phyloP scores from a whole-genome alignment of 2,113 vertebrate species.

The Carlito syrichta region DNA sequence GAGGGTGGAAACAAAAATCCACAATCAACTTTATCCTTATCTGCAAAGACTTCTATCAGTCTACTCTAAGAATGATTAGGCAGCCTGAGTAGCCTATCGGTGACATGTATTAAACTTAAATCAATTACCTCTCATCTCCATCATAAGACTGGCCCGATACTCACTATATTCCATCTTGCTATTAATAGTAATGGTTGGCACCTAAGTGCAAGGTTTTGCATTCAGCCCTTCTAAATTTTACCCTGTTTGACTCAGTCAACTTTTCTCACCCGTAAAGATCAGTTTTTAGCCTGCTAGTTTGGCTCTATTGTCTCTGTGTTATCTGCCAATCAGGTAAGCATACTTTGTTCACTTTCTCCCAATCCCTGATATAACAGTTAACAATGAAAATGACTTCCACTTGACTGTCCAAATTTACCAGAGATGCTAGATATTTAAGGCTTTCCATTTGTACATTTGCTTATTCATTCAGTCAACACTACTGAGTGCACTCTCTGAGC shows the following conservation, averaged over 20 bases:
- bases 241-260: neutral
- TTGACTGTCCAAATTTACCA: neutral
- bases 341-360: neutral
- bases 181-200: neutral
- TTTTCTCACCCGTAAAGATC: neutral
- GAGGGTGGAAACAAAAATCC: neutral
- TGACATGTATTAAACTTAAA: neutral
- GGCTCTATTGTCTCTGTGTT: neutral
- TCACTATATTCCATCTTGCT: neutral
- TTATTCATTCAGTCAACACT: neutral
- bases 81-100: neutral
- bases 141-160: neutral
- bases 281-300: neutral
- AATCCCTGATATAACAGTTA: neutral
- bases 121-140: neutral
- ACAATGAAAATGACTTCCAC: neutral
- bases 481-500: neutral
- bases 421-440: neutral
- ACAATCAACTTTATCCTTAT: neutral
- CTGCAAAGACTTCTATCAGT: neutral
- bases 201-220: neutral
- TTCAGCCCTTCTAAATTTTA: neutral
- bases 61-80: neutral
- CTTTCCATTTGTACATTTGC: neutral
- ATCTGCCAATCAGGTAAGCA: neutral